Evolutionary conservation across 92 coral and sea anemone genomes (phyloP), one percentile per base, ranked within the genome.

Genomic region (Palythoa grandiflora): DNA sequence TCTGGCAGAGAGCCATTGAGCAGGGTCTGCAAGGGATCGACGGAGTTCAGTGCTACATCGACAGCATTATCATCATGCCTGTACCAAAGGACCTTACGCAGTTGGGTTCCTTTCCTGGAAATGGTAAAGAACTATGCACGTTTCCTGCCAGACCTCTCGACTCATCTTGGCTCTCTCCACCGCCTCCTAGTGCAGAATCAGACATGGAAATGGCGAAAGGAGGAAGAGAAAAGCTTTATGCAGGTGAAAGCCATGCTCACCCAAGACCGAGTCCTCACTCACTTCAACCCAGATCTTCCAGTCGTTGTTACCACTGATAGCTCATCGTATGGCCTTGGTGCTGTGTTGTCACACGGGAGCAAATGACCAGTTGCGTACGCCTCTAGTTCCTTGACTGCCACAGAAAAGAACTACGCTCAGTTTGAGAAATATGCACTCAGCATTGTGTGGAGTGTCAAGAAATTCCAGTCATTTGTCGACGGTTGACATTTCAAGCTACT

Each of bases 1-100:
- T 93, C 9, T 93, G 93, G 92, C 93, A 91, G 83, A 61, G 89
- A 38, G 77, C 94, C n/a, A 94, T 91, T 92, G 92, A 91, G 16
- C 88, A 84, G 59, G 75, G 89, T 4, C 68, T 94, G 11, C 90
- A 89, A 73, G 94, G 94, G n/a, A 71, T 94, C 40, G 59, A 70
- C 11, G 79, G 90, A 3, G 87, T 80, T 15, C 90, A 81, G 57
- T 91, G 93, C 75, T 84, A 79, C 28, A 39, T 91, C 1, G 96
- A 93, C 38, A 90, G 91, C 68, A 91, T 91, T 9, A 66, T 93
- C 1, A 78, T 93, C 14, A 53, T 53, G 59, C 59, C 3, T 15
- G 14, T 7, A 9, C 59, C 59, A 7, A 6, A 15, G 59, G 59
- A 53, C 14, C 12, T 53, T 15, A 53, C 59, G 14, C 59, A 53